Conservation (phyloP, 1,140 invertebrate genomes). For the Aphidius gifuensis region DNA sequence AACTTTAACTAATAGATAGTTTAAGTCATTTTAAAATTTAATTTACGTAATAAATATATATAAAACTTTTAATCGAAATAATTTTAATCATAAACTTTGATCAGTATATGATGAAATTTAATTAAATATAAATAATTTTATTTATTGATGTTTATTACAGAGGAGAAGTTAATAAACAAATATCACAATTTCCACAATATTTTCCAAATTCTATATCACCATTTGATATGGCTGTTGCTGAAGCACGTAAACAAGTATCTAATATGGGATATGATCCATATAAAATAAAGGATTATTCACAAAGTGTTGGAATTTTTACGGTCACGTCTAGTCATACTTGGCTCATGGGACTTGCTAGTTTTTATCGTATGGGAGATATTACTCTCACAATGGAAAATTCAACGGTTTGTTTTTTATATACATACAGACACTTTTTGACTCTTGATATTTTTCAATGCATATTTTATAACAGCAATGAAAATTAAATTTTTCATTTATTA, state of each 20-base stretch:
- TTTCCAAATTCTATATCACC: constrained; percentile 84
- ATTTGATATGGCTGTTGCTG: constrained; percentile 74
- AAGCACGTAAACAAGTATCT: constrained; percentile 68
- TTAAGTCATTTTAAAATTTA: no score
- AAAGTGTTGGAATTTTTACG: constrained; percentile 65
- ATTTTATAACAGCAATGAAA: no score
- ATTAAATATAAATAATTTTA: background rate
- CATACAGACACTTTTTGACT: background rate
- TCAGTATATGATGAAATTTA: background rate
- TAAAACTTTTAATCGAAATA: background rate
- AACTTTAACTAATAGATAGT: no score
- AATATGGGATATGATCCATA: constrained; percentile 72
- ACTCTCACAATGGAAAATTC: constrained; percentile 70
- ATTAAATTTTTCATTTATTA: no score
- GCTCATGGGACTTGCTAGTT: constrained; percentile 73
- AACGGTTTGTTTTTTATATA: constrained; percentile 49
- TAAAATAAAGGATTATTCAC: constrained; percentile 67
- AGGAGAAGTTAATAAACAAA: constrained; percentile 56
- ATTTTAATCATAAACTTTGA: background rate
- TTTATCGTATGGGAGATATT: constrained; percentile 78
- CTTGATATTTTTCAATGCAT: no score
- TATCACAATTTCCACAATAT: constrained; percentile 62
- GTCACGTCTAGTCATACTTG: constrained; percentile 69
- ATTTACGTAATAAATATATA: no score
- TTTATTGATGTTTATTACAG: constrained; percentile 33